Percentiles rank a stretch among this genome's conserved stretches.
Evolutionary conservation across 1,140 invertebrate genomes (phyloP).

Genomic region (Hypothenemus hampei): DNA sequence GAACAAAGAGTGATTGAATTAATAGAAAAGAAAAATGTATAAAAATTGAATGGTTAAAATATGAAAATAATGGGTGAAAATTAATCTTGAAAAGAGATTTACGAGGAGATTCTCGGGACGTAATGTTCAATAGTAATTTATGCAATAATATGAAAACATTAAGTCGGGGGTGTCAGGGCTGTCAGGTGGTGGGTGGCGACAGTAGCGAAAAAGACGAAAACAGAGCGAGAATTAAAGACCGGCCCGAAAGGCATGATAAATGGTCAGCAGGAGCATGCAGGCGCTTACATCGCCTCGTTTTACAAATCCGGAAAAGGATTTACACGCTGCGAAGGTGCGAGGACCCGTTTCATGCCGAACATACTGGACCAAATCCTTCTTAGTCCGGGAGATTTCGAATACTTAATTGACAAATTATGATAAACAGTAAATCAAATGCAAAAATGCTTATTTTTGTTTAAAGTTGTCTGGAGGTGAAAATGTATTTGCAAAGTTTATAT

Average conservation of each 20-base stretch:
- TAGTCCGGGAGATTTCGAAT: slow-evolving; percentile 9
- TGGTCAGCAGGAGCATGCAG: slow-evolving; percentile 25
- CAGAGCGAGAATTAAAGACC: slow-evolving; percentile 25
- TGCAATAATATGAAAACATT: slow-evolving; percentile 22
- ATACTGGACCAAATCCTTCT: slow-evolving; percentile 15
- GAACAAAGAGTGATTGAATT: too few relatives aligned
- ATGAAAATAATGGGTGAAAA: slow-evolving; percentile 10
- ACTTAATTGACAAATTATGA: background rate
- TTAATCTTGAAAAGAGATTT: slow-evolving; percentile 15
- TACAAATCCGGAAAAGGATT: slow-evolving; percentile 27
- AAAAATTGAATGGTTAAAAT: background rate
- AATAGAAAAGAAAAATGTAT: too few relatives aligned
- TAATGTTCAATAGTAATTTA: slow-evolving; percentile 25
- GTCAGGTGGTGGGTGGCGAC: slow-evolving; percentile 15
- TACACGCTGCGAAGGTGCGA: slow-evolving; percentile 23
- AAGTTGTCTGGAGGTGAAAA: slow-evolving; percentile 8
- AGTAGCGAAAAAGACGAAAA: slow-evolving; percentile 22
- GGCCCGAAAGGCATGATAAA: slow-evolving; percentile 23
- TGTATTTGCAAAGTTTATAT: slow-evolving; percentile 6
- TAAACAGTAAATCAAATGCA: background rate
- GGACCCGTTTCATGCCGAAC: slow-evolving; percentile 17
- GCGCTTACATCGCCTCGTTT: slow-evolving; percentile 25
- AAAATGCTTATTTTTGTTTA: background rate
- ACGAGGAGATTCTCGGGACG: too few relatives aligned
- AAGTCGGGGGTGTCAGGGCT: slow-evolving; percentile 18